Percentiles rank a stretch among this genome's conserved stretches.
phyloP scores from a whole-genome alignment of 2,888 invertebrate genomes.

The Yponomeuta malinellus region DNA sequence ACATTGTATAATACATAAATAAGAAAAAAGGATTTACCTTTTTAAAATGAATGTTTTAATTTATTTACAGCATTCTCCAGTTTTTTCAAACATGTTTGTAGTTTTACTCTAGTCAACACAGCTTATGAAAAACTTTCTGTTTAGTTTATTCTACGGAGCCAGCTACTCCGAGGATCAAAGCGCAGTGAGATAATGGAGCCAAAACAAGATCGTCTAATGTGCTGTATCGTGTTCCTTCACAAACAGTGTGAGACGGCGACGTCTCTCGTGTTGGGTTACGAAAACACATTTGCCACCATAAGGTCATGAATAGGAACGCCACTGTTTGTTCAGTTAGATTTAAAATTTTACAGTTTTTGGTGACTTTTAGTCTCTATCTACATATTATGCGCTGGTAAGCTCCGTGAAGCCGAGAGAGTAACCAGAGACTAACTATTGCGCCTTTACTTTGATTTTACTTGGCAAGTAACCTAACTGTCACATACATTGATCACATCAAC shows the following conservation, averaged over 20 bases:
- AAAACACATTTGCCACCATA: slow-evolving; percentile 39
- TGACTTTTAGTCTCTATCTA: not conserved
- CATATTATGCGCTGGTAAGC: too few species aligned
- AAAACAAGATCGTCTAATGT: slow-evolving; percentile 69
- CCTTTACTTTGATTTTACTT: too few species aligned
- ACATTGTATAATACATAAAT: too few species aligned
- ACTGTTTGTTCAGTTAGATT: slow-evolving; percentile 1
- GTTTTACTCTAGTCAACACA: too few species aligned
- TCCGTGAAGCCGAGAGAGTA: too few species aligned
- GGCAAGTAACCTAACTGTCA: too few species aligned
- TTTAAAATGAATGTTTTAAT: too few species aligned
- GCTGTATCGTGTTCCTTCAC: slow-evolving; percentile 44
- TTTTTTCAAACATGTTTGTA: too few species aligned
- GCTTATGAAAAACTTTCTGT: not conserved
- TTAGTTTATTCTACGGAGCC: not conserved
- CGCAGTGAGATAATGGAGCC: slow-evolving; percentile 62
- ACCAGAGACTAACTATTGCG: too few species aligned
- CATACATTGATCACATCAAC: too few species aligned
- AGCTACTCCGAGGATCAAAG: slow-evolving; percentile 43
- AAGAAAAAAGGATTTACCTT: too few species aligned
- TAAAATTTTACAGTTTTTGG: not conserved
- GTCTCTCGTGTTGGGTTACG: slow-evolving; percentile 30
- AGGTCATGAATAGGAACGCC: slow-evolving; percentile 56
- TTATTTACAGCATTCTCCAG: too few species aligned
- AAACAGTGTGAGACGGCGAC: slow-evolving; percentile 29